phyloP scores from a whole-genome alignment of 2,797 vertebrate species.

The Chelonia mydas region DNA sequence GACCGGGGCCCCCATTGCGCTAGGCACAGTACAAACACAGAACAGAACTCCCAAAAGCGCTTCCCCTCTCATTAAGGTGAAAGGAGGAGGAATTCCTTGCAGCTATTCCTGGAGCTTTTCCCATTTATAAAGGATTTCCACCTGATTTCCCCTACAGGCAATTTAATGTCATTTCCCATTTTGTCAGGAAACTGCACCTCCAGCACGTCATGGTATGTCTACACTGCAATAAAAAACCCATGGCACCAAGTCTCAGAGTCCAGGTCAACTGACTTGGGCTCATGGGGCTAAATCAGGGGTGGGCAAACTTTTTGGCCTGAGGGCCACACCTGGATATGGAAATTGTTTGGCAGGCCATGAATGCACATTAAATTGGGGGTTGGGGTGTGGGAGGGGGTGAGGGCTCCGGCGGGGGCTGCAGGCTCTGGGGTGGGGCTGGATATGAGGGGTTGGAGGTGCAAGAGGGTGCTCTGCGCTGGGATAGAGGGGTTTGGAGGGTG shows the following conservation, averaged over 20 bases:
- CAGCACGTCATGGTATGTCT: not conserved
- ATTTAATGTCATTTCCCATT: not conserved
- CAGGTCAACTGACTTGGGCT: not conserved
- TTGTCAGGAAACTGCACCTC: not conserved
- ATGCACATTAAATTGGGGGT: no score
- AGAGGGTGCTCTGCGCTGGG: no score
- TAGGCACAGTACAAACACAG: not conserved
- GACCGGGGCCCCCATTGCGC: no score
- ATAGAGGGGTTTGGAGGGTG: no score
- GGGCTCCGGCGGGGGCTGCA: no score
- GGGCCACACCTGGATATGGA: no score
- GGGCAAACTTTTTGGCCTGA: no score
- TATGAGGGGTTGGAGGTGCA: no score
- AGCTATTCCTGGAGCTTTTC: not conserved
- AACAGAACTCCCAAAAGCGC: not conserved
- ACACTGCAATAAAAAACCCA: not conserved
- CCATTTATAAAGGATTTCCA: not conserved
- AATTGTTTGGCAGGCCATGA: no score
- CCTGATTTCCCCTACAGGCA: not conserved
- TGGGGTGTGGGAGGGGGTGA: no score
- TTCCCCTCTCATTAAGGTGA: not conserved
- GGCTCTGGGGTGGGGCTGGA: no score
- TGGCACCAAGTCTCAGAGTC: not conserved
- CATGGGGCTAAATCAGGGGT: no score
- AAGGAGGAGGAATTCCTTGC: not conserved